Evolutionary conservation across 1,140 invertebrate species (phyloP).

Genomic region (Paracyclopina nana): DNA sequence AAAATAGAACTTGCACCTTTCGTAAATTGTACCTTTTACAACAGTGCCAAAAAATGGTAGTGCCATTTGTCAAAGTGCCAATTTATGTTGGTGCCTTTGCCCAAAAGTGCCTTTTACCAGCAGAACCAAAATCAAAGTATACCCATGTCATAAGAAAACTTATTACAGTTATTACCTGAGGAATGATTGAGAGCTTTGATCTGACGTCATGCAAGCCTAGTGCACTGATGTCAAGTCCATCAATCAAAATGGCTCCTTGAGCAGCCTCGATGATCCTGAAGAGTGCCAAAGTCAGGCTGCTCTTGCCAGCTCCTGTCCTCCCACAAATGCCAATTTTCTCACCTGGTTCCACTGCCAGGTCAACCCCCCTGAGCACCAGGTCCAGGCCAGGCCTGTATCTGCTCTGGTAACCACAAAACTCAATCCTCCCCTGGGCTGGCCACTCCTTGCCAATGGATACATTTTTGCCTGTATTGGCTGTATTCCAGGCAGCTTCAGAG

Average conservation of each 20-base stretch:
- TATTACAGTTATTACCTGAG: constrained; percentile 28
- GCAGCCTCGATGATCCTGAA: constrained; percentile 23
- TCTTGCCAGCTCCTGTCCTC: constrained; percentile 29
- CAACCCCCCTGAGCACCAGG: constrained; percentile 37
- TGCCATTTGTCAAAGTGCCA: too few relatives aligned
- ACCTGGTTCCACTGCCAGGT: constrained; percentile 27
- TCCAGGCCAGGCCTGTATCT: constrained; percentile 52
- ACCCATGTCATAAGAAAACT: too few relatives aligned
- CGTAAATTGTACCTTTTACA: too few relatives aligned
- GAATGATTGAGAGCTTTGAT: constrained; percentile 26
- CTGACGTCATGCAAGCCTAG: constrained; percentile 30
- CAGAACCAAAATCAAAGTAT: too few relatives aligned
- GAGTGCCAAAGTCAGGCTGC: constrained; percentile 24
- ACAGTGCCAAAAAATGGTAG: too few relatives aligned
- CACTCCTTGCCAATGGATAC: constrained; percentile 24
- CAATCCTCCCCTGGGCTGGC: constrained; percentile 37
- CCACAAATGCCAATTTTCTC: constrained; percentile 35
- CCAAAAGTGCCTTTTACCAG: too few relatives aligned
- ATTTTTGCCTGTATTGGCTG: constrained; percentile 27
- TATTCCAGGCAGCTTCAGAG: constrained; percentile 25
- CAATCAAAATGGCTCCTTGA: constrained; percentile 23
- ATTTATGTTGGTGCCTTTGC: too few relatives aligned
- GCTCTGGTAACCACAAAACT: constrained; percentile 52
- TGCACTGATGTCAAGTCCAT: constrained; percentile 24
- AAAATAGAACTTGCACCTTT: too few relatives aligned